Evolutionary conservation across 1,140 invertebrate genomes (phyloP).

Genomic region (Tetraneura akinire): DNA sequence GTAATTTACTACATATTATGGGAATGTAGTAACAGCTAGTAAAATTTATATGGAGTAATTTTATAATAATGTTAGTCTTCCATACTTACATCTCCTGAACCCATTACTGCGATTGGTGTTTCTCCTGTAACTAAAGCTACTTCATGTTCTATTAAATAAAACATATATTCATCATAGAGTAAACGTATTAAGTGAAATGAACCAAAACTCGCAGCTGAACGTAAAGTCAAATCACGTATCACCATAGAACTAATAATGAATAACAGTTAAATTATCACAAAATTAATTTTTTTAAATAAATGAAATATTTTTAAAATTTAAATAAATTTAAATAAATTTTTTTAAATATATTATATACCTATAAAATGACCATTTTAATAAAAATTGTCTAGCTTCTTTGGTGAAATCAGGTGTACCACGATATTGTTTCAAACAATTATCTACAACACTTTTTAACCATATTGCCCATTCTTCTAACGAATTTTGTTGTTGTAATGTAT

Average conservation of each 20-base stretch:
- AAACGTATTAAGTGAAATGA: conserved; percentile 98
- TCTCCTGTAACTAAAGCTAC: conserved; percentile 87
- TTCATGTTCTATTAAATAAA: conserved; percentile 96
- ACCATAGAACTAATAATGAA: conserved; percentile 82
- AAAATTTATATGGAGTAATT: no score
- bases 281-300: no score
- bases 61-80: no score
- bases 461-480: conserved; percentile 95
- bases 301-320: no score
- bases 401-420: conserved; percentile 82
- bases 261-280: no score
- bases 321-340: no score
- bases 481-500: conserved; percentile 88
- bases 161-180: conserved; percentile 99
- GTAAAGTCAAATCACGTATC: conserved; percentile 89
- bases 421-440: conserved; percentile 83
- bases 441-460: conserved; percentile 93
- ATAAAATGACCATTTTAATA: conserved; percentile 99
- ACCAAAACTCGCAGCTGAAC: conserved; percentile 96
- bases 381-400: conserved; percentile 89
- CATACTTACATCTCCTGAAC: conserved; percentile 64
- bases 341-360: conserved; percentile 63
- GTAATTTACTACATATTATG: no score
- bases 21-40: no score
- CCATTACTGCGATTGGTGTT: conserved; percentile 94